phyloP scores from a whole-genome alignment of 2,797 vertebrate genomes.

The Darevskia mixta region DNA sequence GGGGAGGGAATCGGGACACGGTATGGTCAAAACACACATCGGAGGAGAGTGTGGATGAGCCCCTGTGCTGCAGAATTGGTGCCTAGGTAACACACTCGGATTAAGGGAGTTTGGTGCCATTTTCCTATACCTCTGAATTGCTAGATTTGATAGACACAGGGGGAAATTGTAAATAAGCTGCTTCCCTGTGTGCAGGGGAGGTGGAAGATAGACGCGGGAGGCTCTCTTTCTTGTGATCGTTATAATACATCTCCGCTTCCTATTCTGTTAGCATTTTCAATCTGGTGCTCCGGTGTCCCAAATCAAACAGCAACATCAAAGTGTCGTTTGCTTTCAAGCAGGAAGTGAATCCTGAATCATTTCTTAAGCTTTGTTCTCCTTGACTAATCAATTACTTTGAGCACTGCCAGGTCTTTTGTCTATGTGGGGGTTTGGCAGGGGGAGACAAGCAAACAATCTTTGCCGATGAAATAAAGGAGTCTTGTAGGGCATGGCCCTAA shows the following conservation, averaged over 20 bases:
- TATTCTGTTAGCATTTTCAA: conserved; percentile 24
- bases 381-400: conserved; percentile 8
- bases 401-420: conserved; percentile 2
- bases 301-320: conserved; percentile 6
- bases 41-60: too few relatives aligned
- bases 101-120: neutral
- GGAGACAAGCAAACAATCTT: neutral
- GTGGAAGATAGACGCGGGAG: too few relatives aligned
- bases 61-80: neutral
- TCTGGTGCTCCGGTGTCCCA: neutral
- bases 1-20: too few relatives aligned
- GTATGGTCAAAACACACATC: too few relatives aligned
- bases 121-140: neutral
- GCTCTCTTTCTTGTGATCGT: neutral
- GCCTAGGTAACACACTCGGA: neutral
- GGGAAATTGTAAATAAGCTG: neutral
- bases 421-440: neutral
- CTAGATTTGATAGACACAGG: neutral
- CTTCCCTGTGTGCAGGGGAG: neutral
- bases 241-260: conserved; percentile 7
- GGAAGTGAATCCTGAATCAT: conserved; percentile 11
- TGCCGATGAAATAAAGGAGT: neutral
- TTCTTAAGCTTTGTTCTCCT: conserved; percentile 25
- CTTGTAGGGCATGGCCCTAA: neutral
- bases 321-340: neutral